Conservation (phyloP, 2,797 vertebrate species). For the Schizopygopsis malacanthus region DNA sequence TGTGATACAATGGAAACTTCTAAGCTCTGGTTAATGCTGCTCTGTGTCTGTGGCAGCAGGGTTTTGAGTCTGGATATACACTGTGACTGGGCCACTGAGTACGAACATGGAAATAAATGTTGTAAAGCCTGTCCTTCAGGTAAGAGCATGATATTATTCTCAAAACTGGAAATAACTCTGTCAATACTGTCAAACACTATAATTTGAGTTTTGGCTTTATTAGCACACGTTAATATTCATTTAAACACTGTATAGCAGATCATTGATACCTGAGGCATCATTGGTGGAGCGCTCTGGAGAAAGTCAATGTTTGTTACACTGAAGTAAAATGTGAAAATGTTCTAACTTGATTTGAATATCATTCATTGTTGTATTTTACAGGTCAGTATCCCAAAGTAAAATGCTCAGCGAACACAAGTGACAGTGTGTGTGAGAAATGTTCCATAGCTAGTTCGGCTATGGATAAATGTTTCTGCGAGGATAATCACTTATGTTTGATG, state of each 20-base stretch:
- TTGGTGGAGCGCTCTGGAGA: not conserved
- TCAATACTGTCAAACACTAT: not conserved
- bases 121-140: slow-evolving; percentile 71
- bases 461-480: slow-evolving; percentile 63
- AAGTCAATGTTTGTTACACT: not conserved
- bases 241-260: not conserved
- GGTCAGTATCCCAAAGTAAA: slow-evolving; percentile 51
- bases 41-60: slow-evolving; percentile 8
- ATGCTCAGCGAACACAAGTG: slow-evolving; percentile 43
- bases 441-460: not conserved
- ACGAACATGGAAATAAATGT: slow-evolving; percentile 45
- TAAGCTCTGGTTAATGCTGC: slow-evolving; percentile 18
- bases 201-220: not conserved
- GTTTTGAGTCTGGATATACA: slow-evolving; percentile 24
- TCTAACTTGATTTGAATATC: not conserved
- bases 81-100: slow-evolving; percentile 53
- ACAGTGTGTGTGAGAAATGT: slow-evolving; percentile 67
- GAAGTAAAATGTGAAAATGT: not conserved
- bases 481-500: slow-evolving; percentile 67
- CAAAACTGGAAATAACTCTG: not conserved
- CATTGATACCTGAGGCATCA: not conserved
- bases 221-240: not conserved
- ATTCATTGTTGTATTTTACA: slow-evolving; percentile 49
- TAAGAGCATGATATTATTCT: slow-evolving; percentile 59
- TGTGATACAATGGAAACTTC: slow-evolving; percentile 40